phyloP scores from a whole-genome alignment of 1,140 invertebrate species.

The Oryzaephilus surinamensis region DNA sequence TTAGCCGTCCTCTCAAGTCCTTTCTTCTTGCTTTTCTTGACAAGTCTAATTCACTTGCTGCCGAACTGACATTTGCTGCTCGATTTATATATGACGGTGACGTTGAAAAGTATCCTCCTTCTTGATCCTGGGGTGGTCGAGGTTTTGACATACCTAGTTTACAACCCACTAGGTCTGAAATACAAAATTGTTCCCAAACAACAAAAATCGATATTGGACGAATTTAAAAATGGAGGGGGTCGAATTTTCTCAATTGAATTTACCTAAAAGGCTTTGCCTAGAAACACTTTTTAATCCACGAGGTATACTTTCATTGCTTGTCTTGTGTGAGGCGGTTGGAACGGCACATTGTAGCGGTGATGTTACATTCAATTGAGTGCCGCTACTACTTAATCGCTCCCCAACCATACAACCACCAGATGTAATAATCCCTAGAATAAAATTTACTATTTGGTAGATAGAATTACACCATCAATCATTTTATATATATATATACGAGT shows the following conservation, averaged over 20 bases:
- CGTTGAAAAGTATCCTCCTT: constrained; percentile 51
- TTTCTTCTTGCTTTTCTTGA: constrained; percentile 53
- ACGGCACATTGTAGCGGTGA: constrained; percentile 34
- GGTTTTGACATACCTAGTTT: constrained; percentile 50
- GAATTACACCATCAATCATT: not conserved
- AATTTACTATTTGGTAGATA: constrained; percentile 5
- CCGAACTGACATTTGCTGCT: constrained; percentile 47
- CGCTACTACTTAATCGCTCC: constrained; percentile 39
- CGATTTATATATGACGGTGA: constrained; percentile 57
- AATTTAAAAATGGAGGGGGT: not conserved
- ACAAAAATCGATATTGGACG: constrained; percentile 5
- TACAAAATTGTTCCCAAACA: no score
- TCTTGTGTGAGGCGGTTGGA: constrained; percentile 27
- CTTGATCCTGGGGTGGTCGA: constrained; percentile 26
- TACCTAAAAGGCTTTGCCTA: constrained; percentile 32
- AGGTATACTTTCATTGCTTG: constrained; percentile 32
- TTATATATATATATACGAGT: not conserved
- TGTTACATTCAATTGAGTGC: constrained; percentile 40
- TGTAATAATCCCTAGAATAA: constrained; percentile 45
- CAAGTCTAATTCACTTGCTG: constrained; percentile 63
- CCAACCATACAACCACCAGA: constrained; percentile 36
- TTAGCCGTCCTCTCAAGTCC: constrained; percentile 53
- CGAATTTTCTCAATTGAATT: constrained; percentile 2
- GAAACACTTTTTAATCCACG: constrained; percentile 41
- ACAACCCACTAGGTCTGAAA: constrained; percentile 52